These are phyloP conservation scores for Eupleurogrammus muticus DNA, from an alignment of 2,797 vertebrate species.

Conservation along the genomic window DNA sequence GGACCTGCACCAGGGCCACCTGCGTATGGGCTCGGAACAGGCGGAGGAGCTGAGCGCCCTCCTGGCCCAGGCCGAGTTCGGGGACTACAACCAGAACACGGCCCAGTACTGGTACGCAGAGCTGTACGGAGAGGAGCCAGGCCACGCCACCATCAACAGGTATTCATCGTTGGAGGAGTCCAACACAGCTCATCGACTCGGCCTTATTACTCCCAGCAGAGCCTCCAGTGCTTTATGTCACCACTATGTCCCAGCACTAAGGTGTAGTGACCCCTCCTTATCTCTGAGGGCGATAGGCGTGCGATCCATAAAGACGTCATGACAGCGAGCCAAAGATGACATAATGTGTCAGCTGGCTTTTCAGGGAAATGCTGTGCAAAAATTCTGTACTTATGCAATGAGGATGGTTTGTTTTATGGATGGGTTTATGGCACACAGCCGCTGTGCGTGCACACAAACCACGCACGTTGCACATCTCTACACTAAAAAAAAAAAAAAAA, in stretches of 20 bases:
- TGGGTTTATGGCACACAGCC: background rate
- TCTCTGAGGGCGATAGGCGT: conserved; percentile 13
- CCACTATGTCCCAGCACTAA: too few relatives aligned
- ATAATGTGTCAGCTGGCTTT: conserved; percentile 3
- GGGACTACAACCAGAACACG: conserved; percentile 98
- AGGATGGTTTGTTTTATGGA: background rate
- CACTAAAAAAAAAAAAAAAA: too few relatives aligned
- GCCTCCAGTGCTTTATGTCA: too few relatives aligned
- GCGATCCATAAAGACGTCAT: conserved; percentile 7
- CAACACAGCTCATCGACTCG: too few relatives aligned
- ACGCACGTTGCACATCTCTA: too few relatives aligned
- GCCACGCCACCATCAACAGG: conserved; percentile 87
- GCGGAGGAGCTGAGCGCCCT: conserved; percentile 93
- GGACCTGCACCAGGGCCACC: conserved; percentile 93
- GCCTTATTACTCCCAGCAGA: too few relatives aligned
- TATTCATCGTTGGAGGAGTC: too few relatives aligned
- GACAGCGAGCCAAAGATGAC: background rate
- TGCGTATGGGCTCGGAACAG: conserved; percentile 92
- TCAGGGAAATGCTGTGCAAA: background rate
- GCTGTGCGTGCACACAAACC: conserved; percentile 9
- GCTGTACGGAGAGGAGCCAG: conserved; percentile 90
- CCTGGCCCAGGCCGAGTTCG: conserved; percentile 95
- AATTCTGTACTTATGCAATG: background rate
- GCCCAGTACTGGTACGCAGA: conserved; percentile 95
- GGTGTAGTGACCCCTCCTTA: background rate